Percentiles rank a stretch among this genome's conserved stretches.
Evolutionary conservation across 2,888 invertebrate species (phyloP).

Genomic region (Ligdia adustata): DNA sequence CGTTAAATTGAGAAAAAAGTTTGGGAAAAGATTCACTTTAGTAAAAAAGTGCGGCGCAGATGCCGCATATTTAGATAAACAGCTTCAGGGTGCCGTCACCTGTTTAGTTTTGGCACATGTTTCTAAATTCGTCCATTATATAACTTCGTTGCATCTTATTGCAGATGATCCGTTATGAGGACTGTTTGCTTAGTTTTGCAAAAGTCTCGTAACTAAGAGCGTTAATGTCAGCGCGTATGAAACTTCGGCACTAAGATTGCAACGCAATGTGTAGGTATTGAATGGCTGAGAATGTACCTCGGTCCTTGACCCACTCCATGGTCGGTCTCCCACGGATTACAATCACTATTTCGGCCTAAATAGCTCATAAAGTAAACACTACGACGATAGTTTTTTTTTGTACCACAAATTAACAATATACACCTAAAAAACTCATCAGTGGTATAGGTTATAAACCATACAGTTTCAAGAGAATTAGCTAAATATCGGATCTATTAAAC

Average conservation of each 20-base stretch:
- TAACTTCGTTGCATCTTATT: slow-evolving; percentile 35
- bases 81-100: neutral
- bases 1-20: no score
- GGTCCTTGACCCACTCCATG: slow-evolving; percentile 64
- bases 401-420: no score
- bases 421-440: no score
- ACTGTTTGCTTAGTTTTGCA: slow-evolving; percentile 35
- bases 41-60: no score
- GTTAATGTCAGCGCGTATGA: slow-evolving; percentile 27
- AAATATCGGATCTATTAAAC: no score
- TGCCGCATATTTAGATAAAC: no score
- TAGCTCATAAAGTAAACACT: slow-evolving; percentile 31
- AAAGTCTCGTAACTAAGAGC: slow-evolving; percentile 28
- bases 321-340: slow-evolving; percentile 61
- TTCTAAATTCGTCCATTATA: slow-evolving; percentile 25
- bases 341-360: slow-evolving; percentile 51
- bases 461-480: no score
- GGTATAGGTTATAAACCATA: no score
- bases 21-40: no score
- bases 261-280: slow-evolving; percentile 8
- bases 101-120: slow-evolving; percentile 15
- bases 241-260: slow-evolving; percentile 8
- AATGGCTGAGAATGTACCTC: slow-evolving; percentile 50
- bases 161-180: slow-evolving; percentile 33
- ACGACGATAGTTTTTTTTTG: neutral